These are phyloP conservation scores for Scaptomyza reducta DNA, from an alignment of 2,888 invertebrate species.

Conservation along the genomic window DNA sequence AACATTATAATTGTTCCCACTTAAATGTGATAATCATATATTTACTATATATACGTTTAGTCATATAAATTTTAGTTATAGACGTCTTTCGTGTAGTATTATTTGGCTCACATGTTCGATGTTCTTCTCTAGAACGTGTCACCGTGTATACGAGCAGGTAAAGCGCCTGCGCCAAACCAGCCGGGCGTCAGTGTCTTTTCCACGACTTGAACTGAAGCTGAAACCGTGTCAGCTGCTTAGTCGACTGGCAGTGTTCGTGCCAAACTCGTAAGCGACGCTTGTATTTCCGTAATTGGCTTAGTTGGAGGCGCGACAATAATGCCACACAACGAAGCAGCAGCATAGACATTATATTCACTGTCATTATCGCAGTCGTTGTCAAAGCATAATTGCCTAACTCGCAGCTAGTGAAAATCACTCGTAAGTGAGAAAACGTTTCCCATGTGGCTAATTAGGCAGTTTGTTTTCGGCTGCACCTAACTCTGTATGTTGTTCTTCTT, in stretches of 20 bases:
- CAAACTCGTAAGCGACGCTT: slow-evolving; percentile 18
- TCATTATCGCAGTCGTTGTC: slow-evolving; percentile 25
- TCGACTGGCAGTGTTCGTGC: slow-evolving; percentile 46
- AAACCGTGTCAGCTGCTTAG: slow-evolving; percentile 40
- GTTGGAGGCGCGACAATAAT: slow-evolving; percentile 49
- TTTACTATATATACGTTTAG: too few species aligned
- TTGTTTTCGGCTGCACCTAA: not conserved
- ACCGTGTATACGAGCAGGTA: slow-evolving; percentile 38
- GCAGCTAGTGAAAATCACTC: slow-evolving; percentile 29
- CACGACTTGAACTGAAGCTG: slow-evolving; percentile 12
- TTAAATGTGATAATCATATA: too few species aligned
- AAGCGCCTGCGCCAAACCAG: slow-evolving; percentile 40
- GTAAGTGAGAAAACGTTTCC: slow-evolving; percentile 33
- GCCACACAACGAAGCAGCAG: slow-evolving; percentile 24
- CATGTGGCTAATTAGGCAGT: not conserved
- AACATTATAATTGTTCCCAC: too few species aligned
- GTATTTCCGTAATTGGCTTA: slow-evolving; percentile 21
- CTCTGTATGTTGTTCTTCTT: not conserved
- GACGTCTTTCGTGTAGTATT: too few species aligned
- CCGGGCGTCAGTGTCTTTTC: slow-evolving; percentile 13
- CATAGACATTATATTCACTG: slow-evolving; percentile 29
- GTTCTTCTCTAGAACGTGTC: not conserved
- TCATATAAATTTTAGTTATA: too few species aligned
- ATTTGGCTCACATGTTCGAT: too few species aligned
- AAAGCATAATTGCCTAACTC: slow-evolving; percentile 11